A percentile compares a stretch with the other conserved stretches of the same genome.
Conservation (phyloP, 2,888 invertebrate species). For the Papilio demoleus region DNA sequence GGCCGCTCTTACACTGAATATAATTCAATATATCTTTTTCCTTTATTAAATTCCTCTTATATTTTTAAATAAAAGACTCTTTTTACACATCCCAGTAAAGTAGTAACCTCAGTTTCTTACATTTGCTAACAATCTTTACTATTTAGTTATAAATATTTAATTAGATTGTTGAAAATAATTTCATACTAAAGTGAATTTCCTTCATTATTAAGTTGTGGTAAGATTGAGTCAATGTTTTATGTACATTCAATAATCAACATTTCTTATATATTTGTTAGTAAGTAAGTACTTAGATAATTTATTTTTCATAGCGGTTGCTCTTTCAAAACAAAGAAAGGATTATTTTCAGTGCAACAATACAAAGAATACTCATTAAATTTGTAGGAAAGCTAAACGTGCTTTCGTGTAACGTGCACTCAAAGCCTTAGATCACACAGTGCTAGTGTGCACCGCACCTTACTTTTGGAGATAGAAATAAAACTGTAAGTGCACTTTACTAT, state of each 20-base stretch:
- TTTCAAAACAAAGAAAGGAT: constrained; percentile 27
- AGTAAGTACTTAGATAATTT: neutral
- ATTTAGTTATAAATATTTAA: too few species aligned
- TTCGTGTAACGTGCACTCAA: constrained; percentile 32
- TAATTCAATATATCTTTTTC: constrained; percentile 25
- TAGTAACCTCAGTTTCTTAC: neutral
- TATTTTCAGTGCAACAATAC: constrained; percentile 3
- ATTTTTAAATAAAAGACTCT: neutral
- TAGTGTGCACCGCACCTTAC: constrained; percentile 13
- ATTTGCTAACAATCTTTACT: too few species aligned
- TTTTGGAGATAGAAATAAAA: constrained; percentile 30
- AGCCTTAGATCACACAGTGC: constrained; percentile 33
- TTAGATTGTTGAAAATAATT: too few species aligned
- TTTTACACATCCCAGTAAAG: neutral
- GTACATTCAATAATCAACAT: too few species aligned
- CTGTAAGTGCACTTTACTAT: constrained; percentile 10
- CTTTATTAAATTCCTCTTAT: constrained; percentile 6
- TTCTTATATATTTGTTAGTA: too few species aligned
- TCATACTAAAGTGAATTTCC: too few species aligned
- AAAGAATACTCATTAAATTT: constrained; percentile 36
- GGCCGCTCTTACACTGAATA: constrained; percentile 25
- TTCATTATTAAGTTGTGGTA: too few species aligned
- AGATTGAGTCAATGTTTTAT: too few species aligned
- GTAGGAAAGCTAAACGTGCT: constrained; percentile 33
- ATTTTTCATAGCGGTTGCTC: constrained; percentile 10